Conservation (phyloP, 1,140 invertebrate genomes). For the Temnothorax nylanderi region DNA sequence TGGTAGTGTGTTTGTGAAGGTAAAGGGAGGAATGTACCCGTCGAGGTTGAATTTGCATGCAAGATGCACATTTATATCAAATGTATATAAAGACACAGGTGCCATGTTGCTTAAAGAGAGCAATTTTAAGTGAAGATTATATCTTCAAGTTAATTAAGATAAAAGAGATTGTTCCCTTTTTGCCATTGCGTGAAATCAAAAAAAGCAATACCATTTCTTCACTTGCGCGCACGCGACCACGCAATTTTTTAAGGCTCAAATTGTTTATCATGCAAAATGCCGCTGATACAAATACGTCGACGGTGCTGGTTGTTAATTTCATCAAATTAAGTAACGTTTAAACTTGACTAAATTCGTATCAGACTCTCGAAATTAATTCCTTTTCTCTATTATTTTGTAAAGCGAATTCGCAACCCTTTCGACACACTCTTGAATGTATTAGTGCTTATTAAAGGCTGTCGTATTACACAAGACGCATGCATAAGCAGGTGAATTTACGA, state of each 20-base stretch:
- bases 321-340: neutral
- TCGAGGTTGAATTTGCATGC: constrained; percentile 4
- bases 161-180: neutral
- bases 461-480: neutral
- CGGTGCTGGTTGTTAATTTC: neutral
- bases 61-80: constrained; percentile 21
- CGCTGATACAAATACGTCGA: neutral
- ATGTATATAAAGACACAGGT: constrained; percentile 33
- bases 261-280: neutral
- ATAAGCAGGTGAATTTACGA: too few relatives aligned
- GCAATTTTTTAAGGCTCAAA: constrained; percentile 17
- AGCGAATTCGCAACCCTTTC: neutral
- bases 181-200: constrained; percentile 7
- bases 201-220: constrained; percentile 28
- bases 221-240: neutral
- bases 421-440: neutral
- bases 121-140: constrained; percentile 14
- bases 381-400: constrained; percentile 24
- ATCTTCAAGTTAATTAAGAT: neutral
- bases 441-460: neutral
- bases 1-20: constrained; percentile 9
- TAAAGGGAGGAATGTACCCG: neutral
- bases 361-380: neutral
- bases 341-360: neutral
- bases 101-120: constrained; percentile 22